Conservation (phyloP, 2,797 vertebrate species). For the Sylvia borin region DNA sequence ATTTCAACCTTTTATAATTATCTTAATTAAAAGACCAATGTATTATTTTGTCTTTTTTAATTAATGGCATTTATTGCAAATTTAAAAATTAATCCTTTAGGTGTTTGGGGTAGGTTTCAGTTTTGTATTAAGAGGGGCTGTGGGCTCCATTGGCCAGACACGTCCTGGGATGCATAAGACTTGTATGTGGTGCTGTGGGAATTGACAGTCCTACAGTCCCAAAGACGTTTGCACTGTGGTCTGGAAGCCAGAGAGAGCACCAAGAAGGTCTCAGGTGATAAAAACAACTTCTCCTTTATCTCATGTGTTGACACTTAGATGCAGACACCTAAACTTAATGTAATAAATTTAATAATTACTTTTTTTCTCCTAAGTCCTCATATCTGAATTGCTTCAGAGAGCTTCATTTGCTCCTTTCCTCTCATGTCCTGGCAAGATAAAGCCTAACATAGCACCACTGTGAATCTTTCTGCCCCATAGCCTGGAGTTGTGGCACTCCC, state of each 20-base stretch:
- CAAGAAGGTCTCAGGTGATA: neutral
- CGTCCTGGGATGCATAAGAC: neutral
- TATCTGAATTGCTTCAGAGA: neutral
- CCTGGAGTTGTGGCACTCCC: neutral
- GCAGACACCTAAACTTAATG: neutral
- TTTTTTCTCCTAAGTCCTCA: neutral
- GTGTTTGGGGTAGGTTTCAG: neutral
- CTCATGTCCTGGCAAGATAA: neutral
- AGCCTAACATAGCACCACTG: neutral
- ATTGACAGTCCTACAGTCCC: neutral
- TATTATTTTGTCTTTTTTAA: neutral
- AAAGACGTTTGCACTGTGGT: neutral
- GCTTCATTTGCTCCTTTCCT: neutral
- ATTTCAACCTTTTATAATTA: neutral
- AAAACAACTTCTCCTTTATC: neutral
- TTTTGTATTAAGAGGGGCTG: neutral
- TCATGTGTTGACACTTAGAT: neutral
- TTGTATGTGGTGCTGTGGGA: neutral
- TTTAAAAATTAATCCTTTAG: neutral
- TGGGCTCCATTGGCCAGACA: neutral
- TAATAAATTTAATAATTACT: neutral
- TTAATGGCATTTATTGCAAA: neutral
- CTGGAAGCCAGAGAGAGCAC: neutral
- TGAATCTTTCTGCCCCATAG: neutral
- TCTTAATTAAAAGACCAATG: neutral